Evolutionary conservation across 1,140 invertebrate genomes (phyloP), one percentile per base, ranked within the genome.

Genomic region (Aphidius gifuensis): DNA sequence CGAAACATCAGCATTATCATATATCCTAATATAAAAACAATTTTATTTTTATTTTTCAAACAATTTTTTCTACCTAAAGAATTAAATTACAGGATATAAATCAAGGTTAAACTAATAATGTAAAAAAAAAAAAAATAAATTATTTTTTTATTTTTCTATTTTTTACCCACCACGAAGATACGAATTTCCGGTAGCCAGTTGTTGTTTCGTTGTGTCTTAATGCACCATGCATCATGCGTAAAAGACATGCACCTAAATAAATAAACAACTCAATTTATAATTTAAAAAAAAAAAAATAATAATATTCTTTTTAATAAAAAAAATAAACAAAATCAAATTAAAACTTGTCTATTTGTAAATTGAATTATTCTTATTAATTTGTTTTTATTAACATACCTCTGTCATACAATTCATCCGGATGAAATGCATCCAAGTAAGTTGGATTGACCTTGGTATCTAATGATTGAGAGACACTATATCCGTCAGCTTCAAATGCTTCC

Each of bases 181-280:
- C 61, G 63, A 79, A 83, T 64, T 78, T 82, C 60, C 74, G 72
- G 60, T 88, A 74, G 55, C 84, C 86, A 58, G 74, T 77, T 64
- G 79, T 82, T 75, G 91, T 89, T 44, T 81, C 83, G 45, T 76
- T 71, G 66, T 85, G 81, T 16, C 83, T 83, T 58, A 91, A 75
- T 65, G 86, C 86, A 65, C 83, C 80, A 67, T 85, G 80, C 83
- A 90, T 85, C 89, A 90, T 91, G 56, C 86, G 78, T 63, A 91
- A 85, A 45, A 91, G 75, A 56, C 85, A 86, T 60, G 84, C 86
- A 66, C 87, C 88, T 86, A 83, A 73, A 64, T 61, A 69, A 72
- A 61, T 39, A 32, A 32, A 32, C 23, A 32, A 32, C 4, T 61
- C 21, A 64, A 58, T 39, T 55, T 54, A 45, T 54, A 43, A 64